Conservation (phyloP, 2,797 vertebrate species). For the Zalophus californianus region DNA sequence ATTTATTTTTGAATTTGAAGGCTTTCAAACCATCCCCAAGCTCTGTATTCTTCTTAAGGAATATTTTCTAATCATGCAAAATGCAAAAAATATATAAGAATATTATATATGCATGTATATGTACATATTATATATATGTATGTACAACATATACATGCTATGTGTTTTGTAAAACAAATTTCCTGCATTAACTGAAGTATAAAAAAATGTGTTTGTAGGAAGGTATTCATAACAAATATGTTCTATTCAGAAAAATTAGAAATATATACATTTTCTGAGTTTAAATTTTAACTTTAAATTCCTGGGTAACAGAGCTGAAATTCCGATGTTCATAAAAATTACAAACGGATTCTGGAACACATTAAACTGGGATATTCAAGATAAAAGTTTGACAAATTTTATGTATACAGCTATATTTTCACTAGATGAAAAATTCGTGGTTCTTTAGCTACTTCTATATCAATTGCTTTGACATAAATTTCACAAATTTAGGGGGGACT, state of each 20-base stretch:
- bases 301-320: neutral
- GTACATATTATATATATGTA: neutral
- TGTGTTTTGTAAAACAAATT: neutral
- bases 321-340: neutral
- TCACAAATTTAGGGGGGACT: neutral
- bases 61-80: neutral
- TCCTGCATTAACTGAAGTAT: neutral
- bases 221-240: neutral
- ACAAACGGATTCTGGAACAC: neutral
- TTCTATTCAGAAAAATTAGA: neutral
- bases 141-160: neutral
- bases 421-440: neutral
- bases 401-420: neutral
- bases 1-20: neutral
- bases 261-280: neutral
- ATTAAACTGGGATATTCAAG: neutral
- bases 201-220: neutral
- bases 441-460: neutral
- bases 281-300: neutral
- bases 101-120: neutral
- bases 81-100: neutral
- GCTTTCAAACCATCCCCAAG: neutral
- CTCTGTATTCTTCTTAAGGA: neutral
- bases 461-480: neutral
- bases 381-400: too few relatives aligned